phyloP scores from a whole-genome alignment of 2,797 vertebrate genomes.

The Lepilemur ruficaudatus region DNA sequence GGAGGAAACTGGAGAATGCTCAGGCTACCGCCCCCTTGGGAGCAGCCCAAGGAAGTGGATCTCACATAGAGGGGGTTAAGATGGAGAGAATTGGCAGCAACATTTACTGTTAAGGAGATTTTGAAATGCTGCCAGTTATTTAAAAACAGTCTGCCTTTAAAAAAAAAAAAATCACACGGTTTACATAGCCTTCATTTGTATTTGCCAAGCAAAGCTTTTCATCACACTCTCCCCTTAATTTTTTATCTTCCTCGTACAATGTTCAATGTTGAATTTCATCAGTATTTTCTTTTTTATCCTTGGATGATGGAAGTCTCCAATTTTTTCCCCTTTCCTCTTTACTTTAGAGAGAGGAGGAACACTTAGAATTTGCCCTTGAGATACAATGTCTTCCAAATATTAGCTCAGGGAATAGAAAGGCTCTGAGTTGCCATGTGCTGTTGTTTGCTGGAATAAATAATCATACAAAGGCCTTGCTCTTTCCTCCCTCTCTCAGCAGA shows the following conservation, averaged over 20 bases:
- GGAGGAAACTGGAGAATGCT: neutral
- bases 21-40: neutral
- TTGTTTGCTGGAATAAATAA: constrained; percentile 81
- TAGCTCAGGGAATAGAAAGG: constrained; percentile 77
- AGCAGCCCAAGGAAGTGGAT: neutral
- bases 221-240: constrained; percentile 54
- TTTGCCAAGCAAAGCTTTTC: constrained; percentile 61
- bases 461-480: constrained; percentile 56
- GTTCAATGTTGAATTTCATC: constrained; percentile 63
- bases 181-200: constrained; percentile 47
- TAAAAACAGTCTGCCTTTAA: constrained; percentile 34
- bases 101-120: neutral
- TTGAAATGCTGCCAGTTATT: constrained; percentile 59
- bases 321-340: constrained; percentile 3
- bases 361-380: constrained; percentile 76
- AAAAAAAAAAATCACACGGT: constrained; percentile 17
- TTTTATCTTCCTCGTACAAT: constrained; percentile 16
- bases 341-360: constrained; percentile 64
- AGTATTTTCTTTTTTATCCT: constrained; percentile 67
- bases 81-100: neutral
- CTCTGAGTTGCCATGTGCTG: constrained; percentile 51
- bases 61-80: neutral
- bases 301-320: constrained; percentile 64
- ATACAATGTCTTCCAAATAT: constrained; percentile 80
- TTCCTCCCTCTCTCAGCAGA: constrained; percentile 51